Percentiles rank a stretch among this genome's conserved stretches.
Evolutionary conservation across 2,797 vertebrate genomes (phyloP).

Genomic region (Adrianichthys oophorus): DNA sequence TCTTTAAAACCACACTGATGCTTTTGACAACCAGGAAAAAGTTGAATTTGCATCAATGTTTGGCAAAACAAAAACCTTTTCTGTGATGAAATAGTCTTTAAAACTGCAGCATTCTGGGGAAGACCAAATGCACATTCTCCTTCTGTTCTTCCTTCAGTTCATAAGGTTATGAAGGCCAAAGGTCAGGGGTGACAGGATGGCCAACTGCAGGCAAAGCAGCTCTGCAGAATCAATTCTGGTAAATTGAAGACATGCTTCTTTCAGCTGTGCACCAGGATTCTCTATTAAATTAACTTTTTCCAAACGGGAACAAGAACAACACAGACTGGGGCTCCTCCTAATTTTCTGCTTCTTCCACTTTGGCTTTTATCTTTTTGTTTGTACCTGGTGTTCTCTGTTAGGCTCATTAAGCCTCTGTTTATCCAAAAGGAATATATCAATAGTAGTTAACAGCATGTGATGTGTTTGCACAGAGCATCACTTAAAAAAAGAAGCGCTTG

Average conservation of each 20-base stretch:
- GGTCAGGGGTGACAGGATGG: conserved; percentile 43
- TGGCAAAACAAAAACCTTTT: no score
- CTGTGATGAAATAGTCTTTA: conserved; percentile 13
- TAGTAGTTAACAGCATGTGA: conserved; percentile 50
- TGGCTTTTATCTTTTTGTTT: conserved; percentile 51
- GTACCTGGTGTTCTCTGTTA: conserved; percentile 61
- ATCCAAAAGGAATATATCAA: conserved; percentile 63
- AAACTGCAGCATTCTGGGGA: not conserved
- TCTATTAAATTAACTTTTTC: conserved; percentile 42
- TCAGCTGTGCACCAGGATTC: conserved; percentile 30
- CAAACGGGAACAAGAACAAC: conserved; percentile 35
- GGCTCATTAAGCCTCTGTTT: conserved; percentile 67
- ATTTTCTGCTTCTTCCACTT: conserved; percentile 34
- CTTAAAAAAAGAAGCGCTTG: conserved; percentile 37
- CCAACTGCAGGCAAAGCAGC: conserved; percentile 30
- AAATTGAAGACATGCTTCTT: conserved; percentile 40
- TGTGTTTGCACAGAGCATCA: conserved; percentile 50
- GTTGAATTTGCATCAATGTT: no score
- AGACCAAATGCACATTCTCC: conserved; percentile 5
- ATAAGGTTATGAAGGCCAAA: conserved; percentile 24
- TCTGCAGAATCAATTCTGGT: conserved; percentile 19
- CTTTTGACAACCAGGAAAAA: no score
- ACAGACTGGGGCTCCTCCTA: conserved; percentile 29
- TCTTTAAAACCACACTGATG: no score
- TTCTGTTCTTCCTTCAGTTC: conserved; percentile 16